These are phyloP conservation scores for Sycon ciliatum DNA, from an alignment of 37 sponge, comb jelly and placozoan species.

Conservation along the genomic window DNA sequence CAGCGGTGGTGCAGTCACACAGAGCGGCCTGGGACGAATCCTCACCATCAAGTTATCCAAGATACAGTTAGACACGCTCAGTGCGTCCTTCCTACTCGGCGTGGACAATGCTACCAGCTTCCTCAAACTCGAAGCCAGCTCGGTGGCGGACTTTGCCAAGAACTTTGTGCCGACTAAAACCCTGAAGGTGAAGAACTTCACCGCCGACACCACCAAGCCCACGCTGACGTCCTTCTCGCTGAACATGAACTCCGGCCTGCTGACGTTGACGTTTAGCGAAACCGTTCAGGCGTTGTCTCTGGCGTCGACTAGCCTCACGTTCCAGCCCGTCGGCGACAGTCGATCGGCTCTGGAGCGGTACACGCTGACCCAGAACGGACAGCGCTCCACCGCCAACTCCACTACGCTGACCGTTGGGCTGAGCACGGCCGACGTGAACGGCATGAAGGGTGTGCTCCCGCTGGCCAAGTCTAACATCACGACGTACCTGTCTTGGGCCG, in stretches of 20 bases:
- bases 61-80: conserved; percentile 57
- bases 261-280: not conserved
- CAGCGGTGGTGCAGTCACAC: not conserved
- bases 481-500: conserved; percentile 47
- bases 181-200: not conserved
- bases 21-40: not conserved
- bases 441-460: conserved; percentile 35
- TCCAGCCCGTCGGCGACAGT: not conserved
- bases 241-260: not conserved
- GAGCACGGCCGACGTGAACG: conserved; percentile 39
- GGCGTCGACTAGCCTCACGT: not conserved
- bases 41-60: conserved; percentile 36
- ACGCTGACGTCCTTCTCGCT: not conserved
- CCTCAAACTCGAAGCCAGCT: conserved; percentile 34
- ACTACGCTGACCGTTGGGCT: conserved; percentile 27
- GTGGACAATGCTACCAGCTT: conserved; percentile 36
- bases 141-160: conserved; percentile 53
- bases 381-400: not conserved
- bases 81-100: conserved; percentile 35
- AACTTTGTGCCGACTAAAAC: not conserved
- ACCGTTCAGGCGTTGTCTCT: not conserved
- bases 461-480: conserved; percentile 45
- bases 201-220: not conserved
- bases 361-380: not conserved
- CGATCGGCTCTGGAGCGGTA: not conserved